A percentile compares a stretch with the other conserved stretches of the same genome.
These are phyloP conservation scores for Athrips mouffetella DNA, from an alignment of 2,888 invertebrate species.

Conservation along the genomic window DNA sequence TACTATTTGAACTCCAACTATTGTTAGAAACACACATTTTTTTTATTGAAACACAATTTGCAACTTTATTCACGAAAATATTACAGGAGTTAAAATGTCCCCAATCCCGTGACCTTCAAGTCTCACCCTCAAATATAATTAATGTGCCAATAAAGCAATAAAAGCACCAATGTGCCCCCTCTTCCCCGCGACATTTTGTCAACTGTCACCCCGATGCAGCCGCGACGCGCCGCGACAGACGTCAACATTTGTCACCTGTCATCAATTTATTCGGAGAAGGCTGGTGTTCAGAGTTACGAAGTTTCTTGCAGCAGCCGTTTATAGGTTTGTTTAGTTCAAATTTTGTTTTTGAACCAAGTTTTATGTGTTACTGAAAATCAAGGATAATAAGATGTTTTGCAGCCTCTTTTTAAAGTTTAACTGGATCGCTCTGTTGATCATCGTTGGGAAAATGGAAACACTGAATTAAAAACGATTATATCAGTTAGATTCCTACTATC, in stretches of 20 bases:
- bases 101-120: slow-evolving; percentile 9
- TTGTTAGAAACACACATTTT: too few relatives aligned
- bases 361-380: too few relatives aligned
- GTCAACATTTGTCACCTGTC: slow-evolving; percentile 19
- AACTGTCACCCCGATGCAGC: slow-evolving; percentile 9
- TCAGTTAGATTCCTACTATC: too few relatives aligned
- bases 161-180: slow-evolving; percentile 9
- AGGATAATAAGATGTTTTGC: too few relatives aligned
- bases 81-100: neutral
- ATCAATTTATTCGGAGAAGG: neutral
- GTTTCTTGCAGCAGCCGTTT: neutral
- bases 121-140: slow-evolving; percentile 10
- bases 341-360: neutral
- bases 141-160: slow-evolving; percentile 17
- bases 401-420: too few relatives aligned
- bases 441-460: too few relatives aligned
- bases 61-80: too few relatives aligned
- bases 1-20: too few relatives aligned
- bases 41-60: too few relatives aligned
- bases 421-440: too few relatives aligned
- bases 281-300: neutral
- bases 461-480: too few relatives aligned
- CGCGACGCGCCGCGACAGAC: neutral
- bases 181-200: slow-evolving; percentile 14
- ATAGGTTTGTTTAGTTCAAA: too few relatives aligned